Evolutionary conservation across 2,888 invertebrate genomes (phyloP).

Genomic region (Trichopoda pennipes): DNA sequence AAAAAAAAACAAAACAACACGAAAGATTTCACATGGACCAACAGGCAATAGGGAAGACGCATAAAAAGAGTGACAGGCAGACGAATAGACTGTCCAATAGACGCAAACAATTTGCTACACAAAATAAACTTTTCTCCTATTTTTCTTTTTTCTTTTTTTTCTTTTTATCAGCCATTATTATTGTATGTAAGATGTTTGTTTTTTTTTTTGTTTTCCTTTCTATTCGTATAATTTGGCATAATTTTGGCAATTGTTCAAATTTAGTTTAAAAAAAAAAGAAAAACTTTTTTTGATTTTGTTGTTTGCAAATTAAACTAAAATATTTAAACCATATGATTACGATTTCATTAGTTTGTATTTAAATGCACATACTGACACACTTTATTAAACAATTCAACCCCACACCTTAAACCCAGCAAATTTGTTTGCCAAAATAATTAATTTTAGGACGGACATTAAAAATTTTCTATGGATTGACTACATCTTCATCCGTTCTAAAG

Average conservation of each 20-base stretch:
- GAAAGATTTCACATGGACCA: conserved; percentile 28
- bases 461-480: too few relatives aligned
- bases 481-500: too few relatives aligned
- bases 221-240: conserved; percentile 56
- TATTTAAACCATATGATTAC: conserved; percentile 69
- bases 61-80: conserved; percentile 26
- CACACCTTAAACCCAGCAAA: conserved; percentile 8
- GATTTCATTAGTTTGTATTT: conserved; percentile 50
- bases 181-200: conserved; percentile 17
- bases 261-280: conserved; percentile 53
- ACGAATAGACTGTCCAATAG: conserved; percentile 45
- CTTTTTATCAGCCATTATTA: conserved; percentile 30
- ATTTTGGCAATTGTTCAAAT: conserved; percentile 70
- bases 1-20: not conserved
- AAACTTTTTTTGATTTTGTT: conserved; percentile 13
- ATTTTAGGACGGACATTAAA: too few relatives aligned
- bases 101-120: conserved; percentile 31
- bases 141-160: conserved; percentile 1
- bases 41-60: conserved; percentile 27
- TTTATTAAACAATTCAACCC: not conserved
- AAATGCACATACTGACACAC: conserved; percentile 24
- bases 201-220: conserved; percentile 36
- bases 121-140: conserved; percentile 27
- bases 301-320: conserved; percentile 62
- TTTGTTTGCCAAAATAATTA: not conserved